phyloP scores from a whole-genome alignment of 2,113 vertebrate species.

The Megaceryle torquata region DNA sequence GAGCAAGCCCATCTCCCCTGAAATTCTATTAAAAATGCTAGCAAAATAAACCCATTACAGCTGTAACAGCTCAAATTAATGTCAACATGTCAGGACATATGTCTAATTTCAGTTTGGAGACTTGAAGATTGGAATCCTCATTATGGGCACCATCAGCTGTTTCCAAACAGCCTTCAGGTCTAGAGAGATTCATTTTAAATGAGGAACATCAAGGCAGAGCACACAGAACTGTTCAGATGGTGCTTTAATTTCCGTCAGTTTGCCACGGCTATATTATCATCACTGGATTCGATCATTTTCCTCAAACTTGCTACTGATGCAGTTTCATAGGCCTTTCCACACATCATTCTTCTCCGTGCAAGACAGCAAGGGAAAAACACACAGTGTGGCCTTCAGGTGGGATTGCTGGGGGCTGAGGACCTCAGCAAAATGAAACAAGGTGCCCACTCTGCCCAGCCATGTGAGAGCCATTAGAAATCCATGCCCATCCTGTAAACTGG shows the following conservation, averaged over 20 bases:
- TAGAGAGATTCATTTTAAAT: conserved; percentile 57
- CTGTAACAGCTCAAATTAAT: conserved; percentile 63
- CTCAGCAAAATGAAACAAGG: not conserved
- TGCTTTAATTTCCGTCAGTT: conserved; percentile 59
- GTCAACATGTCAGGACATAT: conserved; percentile 63
- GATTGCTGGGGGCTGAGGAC: not conserved
- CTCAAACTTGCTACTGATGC: not conserved
- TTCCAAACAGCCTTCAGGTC: conserved; percentile 65
- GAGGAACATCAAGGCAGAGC: conserved; percentile 47
- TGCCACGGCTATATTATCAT: conserved; percentile 15
- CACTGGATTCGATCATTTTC: conserved; percentile 19
- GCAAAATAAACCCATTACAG: conserved; percentile 57
- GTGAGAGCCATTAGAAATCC: not conserved
- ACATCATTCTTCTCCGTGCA: not conserved
- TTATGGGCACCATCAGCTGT: conserved; percentile 58
- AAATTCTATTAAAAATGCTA: conserved; percentile 59
- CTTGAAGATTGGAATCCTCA: conserved; percentile 61
- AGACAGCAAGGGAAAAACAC: not conserved
- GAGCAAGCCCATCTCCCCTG: conserved; percentile 2
- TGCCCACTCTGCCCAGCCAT: fast-evolving
- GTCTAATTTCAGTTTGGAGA: conserved; percentile 66
- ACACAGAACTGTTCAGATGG: conserved; percentile 34
- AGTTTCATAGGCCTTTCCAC: not conserved
- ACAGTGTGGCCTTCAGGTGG: not conserved
- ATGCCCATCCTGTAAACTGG: not conserved